Evolutionary conservation across 2,113 vertebrate genomes (phyloP), one percentile per base, ranked within the genome.

Genomic region (Callithrix jacchus): DNA sequence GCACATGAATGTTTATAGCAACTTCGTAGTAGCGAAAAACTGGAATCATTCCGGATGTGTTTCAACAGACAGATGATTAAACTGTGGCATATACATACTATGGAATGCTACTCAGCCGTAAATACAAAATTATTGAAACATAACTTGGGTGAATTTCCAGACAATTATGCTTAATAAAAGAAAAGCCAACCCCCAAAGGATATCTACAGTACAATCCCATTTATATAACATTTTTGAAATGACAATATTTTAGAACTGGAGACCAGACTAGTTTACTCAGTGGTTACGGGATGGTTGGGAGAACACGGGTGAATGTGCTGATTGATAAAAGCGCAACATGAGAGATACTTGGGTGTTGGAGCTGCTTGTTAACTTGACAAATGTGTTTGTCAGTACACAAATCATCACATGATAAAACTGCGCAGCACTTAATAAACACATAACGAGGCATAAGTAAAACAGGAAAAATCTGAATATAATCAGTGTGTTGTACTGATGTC

Each of bases 271-370:
- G 4, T 52, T n/a, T 85, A 8, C 18, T 32, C 45, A 66, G 56
- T 5, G 71, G 58, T 77, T 27, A 23, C 1, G 16, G 13, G 2
- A 2, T 1, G 0, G 3, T 4, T 14, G 0, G 25, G 9, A 17
- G 10, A 12, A 66, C 27, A 25, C 13, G 27, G 52, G 16, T 37
- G 18, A 27, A 58, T 27, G 1, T 30, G 45, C 10, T 30, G n/a
- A 49, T 11, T 30, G n/a, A 49, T 11, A 13, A 79, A 30, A 91
- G 58, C 13, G 5, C 20, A 47, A 6, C 8, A 25, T 10, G 40
- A 49, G 21, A 8, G 25, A 64, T 23, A 3, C 37, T 37, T 23
- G 32, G 49, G 2, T 37, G 3, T 42, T 30, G 45, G 12, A 64
- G 8, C 35, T 68, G 2, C 27, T 58, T 17, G 30, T 82, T 56